Evolutionary conservation across 2,888 invertebrate species (phyloP), one percentile per base, ranked within the genome.

Genomic region (Scaeva pyrastri): DNA sequence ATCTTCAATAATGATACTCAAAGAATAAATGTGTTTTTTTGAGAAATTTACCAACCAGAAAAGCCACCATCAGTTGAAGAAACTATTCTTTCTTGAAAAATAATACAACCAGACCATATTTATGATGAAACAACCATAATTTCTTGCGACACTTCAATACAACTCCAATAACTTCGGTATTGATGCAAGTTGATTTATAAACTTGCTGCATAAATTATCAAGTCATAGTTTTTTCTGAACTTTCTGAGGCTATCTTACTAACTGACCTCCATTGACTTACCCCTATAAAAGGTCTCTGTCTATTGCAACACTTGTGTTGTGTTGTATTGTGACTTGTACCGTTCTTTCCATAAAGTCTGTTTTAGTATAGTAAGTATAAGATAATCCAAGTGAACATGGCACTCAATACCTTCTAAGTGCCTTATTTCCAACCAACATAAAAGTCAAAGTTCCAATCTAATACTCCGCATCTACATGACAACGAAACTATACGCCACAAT

Each of bases 401-500:
- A 68, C 39, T 68, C 68, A 19, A 68, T 52, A n/a, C 68, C 52
- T 39, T 68, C 36, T 48, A 36, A 19, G 60, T 66, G 14, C 39
- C 6, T 52, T 11, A 52, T 39, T 26, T 21, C 68, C 21, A 52
- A 21, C 68, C 21, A 52, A 21, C 68, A 52, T 68, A 39, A 14
- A 68, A 68, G 36, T 23, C 39, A 23, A 23, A 7, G 39, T 1
- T 11, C 1, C 39, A 52, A 66, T 66, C 50, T 48, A 12, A 19
- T 14, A 3, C 16, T 52, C 23, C 1, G 39, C 50, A 68, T 68
- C 68, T 68, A 68, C 68, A 68, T 52, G 50, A 52, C n/a, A n/a
- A 36, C n/a, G 21, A 36, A 68, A 68, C 68, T 39, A n/a, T n/a
- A n/a, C n/a, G n/a, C n/a, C n/a, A 39, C 52, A 68, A 66, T n/a